Conservation (phyloP, 2,888 invertebrate genomes). For the Strigamia crassipes region DNA sequence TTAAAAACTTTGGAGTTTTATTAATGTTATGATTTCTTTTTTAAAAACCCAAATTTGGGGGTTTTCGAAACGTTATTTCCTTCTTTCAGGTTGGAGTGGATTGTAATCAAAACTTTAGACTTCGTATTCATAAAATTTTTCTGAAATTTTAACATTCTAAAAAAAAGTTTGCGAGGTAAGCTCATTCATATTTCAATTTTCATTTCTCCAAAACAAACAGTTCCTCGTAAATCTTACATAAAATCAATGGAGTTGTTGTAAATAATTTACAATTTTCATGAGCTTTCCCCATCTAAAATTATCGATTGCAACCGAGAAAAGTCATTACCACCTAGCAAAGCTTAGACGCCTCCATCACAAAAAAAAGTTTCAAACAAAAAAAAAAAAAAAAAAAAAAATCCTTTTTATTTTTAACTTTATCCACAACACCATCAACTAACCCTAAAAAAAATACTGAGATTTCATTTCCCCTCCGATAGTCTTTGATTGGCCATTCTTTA, state of each 20-base stretch:
- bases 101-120: too few species aligned
- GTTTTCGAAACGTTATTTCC: too few species aligned
- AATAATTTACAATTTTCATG: conserved; percentile 41
- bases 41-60: too few species aligned
- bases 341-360: background rate
- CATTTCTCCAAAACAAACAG: conserved; percentile 11
- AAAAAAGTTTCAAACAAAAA: background rate
- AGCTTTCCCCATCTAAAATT: background rate
- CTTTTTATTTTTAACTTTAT: conserved; percentile 2
- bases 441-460: background rate
- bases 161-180: background rate
- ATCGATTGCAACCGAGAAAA: background rate
- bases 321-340: background rate
- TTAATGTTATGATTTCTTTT: too few species aligned
- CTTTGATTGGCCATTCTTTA: conserved; percentile 39
- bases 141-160: background rate
- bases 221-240: background rate
- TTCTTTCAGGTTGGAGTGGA: too few species aligned
- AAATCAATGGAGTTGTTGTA: background rate
- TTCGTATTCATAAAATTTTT: too few species aligned
- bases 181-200: conserved; percentile 35
- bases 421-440: conserved; percentile 22
- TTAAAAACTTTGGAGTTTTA: too few species aligned
- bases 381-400: background rate
- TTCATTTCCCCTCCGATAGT: conserved; percentile 22